These are phyloP conservation scores for Sandelia bainsii DNA, from an alignment of 2,797 vertebrate genomes.

Conservation along the genomic window DNA sequence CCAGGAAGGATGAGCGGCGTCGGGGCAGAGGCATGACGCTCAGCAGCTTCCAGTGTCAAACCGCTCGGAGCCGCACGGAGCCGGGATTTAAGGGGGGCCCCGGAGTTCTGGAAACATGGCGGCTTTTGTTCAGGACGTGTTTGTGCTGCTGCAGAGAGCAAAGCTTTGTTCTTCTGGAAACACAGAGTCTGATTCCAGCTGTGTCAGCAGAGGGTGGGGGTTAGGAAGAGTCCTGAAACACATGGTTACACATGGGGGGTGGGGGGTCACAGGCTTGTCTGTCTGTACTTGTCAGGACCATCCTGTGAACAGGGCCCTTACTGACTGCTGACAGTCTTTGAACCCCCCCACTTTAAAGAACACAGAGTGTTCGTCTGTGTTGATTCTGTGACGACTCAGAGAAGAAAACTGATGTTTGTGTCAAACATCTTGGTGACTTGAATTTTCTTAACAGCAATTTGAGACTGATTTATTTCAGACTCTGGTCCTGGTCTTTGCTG, in stretches of 20 bases:
- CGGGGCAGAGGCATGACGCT: constrained; percentile 89
- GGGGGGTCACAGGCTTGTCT: not conserved
- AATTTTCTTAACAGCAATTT: too few species aligned
- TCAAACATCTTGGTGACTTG: too few species aligned
- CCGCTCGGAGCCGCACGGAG: constrained; percentile 51
- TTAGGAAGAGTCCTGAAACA: constrained; percentile 82
- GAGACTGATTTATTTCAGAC: too few species aligned
- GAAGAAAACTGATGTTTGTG: too few species aligned
- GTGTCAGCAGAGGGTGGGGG: constrained; percentile 83
- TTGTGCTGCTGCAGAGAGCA: constrained; percentile 22
- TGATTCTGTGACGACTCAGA: too few species aligned
- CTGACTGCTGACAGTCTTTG: too few species aligned
- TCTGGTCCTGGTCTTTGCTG: too few species aligned
- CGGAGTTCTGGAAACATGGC: constrained; percentile 88
- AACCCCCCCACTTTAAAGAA: too few species aligned
- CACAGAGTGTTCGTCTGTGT: too few species aligned
- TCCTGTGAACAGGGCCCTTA: too few species aligned
- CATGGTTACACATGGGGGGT: not conserved
- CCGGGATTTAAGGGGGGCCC: constrained; percentile 73
- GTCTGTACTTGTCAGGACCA: not conserved
- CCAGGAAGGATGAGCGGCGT: constrained; percentile 89
- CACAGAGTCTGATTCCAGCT: constrained; percentile 59
- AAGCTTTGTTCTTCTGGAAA: constrained; percentile 59
- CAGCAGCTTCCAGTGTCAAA: constrained; percentile 61
- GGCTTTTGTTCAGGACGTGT: constrained; percentile 75